Evolutionary conservation across 2,888 invertebrate genomes (phyloP).

Genomic region (Selenia dentaria): DNA sequence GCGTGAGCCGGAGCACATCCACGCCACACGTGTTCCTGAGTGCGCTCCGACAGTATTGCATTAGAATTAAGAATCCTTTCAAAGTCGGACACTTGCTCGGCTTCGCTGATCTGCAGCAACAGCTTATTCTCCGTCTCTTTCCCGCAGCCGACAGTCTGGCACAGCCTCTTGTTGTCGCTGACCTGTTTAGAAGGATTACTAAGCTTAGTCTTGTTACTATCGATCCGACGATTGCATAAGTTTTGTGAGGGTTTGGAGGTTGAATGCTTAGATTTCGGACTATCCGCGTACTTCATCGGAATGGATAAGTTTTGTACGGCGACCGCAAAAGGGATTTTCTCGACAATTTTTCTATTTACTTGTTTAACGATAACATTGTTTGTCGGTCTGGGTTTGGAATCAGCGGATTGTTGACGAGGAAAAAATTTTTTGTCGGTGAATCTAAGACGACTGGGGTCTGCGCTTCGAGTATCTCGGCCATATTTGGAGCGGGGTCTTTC

Average conservation of each 20-base stretch:
- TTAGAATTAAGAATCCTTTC: conserved; percentile 86
- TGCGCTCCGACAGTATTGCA: conserved; percentile 78
- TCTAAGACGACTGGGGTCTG: conserved; percentile 54
- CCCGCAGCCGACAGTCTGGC: conserved; percentile 62
- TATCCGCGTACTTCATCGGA: conserved; percentile 74
- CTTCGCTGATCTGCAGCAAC: conserved; percentile 84
- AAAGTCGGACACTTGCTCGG: conserved; percentile 85
- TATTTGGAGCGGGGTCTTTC: conserved; percentile 68
- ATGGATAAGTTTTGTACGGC: conserved; percentile 72
- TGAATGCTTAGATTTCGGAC: conserved; percentile 57
- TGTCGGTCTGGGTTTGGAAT: conserved; percentile 40
- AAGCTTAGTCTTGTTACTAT: conserved; percentile 68
- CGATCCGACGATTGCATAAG: conserved; percentile 46
- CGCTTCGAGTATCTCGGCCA: conserved; percentile 63
- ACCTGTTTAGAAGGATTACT: conserved; percentile 76
- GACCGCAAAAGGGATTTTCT: conserved; percentile 68
- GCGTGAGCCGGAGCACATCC: conserved; percentile 53
- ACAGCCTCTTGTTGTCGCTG: conserved; percentile 75
- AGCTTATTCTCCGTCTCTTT: conserved; percentile 80
- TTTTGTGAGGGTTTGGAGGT: conserved; percentile 60
- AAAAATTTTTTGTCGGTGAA: conserved; percentile 55
- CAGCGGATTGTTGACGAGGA: conserved; percentile 43
- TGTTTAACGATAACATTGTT: conserved; percentile 57
- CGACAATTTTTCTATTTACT: conserved; percentile 60
- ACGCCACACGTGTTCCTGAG: conserved; percentile 72